A percentile compares a stretch with the other conserved stretches of the same genome.
Conservation (phyloP, 2,888 invertebrate genomes). For the Temnothorax rugatulus region DNA sequence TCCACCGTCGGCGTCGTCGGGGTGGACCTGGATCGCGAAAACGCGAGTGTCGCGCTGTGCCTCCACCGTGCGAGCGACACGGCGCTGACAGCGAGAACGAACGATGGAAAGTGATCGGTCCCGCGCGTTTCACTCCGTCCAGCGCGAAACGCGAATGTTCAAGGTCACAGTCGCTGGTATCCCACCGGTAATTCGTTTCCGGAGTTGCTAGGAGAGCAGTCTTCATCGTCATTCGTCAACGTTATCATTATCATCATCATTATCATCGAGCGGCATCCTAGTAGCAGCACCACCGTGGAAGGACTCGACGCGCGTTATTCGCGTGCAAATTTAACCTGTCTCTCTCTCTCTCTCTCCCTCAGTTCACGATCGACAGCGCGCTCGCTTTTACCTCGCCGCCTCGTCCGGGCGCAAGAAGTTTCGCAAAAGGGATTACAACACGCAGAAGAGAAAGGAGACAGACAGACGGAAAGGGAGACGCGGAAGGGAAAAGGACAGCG, state of each 20-base stretch:
- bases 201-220: constrained; percentile 31
- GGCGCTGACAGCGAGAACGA: constrained; percentile 31
- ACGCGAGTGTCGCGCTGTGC: constrained; percentile 19
- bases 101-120: constrained; percentile 51
- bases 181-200: constrained; percentile 68
- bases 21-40: constrained; percentile 59
- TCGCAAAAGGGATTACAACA: constrained; percentile 84
- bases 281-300: constrained; percentile 37
- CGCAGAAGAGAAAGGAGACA: constrained; percentile 79
- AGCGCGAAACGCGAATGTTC: constrained; percentile 63
- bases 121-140: constrained; percentile 41
- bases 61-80: constrained; percentile 7
- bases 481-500: constrained; percentile 70
- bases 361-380: constrained; percentile 48
- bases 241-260: constrained; percentile 8
- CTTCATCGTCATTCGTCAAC: constrained; percentile 17
- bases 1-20: neutral
- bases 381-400: constrained; percentile 66
- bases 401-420: constrained; percentile 73
- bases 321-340: constrained; percentile 39
- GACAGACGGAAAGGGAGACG: constrained; percentile 71
- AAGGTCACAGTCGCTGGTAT: constrained; percentile 61
- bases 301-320: constrained; percentile 19
- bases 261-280: constrained; percentile 18
- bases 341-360: constrained; percentile 49